Percentiles rank a stretch among this genome's conserved stretches.
Conservation (phyloP, 2,797 vertebrate species). For the Anabacerthia variegaticeps region DNA sequence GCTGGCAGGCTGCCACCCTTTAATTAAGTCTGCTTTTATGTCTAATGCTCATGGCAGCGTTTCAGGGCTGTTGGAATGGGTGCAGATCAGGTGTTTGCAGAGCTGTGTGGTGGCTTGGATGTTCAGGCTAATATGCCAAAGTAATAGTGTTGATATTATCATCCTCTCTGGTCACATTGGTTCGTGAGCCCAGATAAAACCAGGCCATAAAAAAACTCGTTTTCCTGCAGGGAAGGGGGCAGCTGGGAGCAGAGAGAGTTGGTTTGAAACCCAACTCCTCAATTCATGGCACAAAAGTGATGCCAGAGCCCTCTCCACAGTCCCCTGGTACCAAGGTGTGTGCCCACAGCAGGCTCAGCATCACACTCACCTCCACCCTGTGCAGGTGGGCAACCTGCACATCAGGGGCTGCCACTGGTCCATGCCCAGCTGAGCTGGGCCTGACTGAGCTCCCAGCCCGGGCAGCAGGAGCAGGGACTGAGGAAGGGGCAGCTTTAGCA, state of each 20-base stretch:
- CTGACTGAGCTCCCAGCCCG: not conserved
- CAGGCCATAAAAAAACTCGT: not conserved
- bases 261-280: not conserved
- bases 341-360: not conserved
- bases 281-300: rapidly evolving
- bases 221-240: not conserved
- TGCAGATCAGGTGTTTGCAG: not conserved
- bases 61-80: slow-evolving; percentile 8
- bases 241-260: rapidly evolving
- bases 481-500: not conserved
- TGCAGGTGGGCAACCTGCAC: rapidly evolving
- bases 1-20: slow-evolving; percentile 23
- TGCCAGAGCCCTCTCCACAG: not conserved
- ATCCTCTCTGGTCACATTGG: not conserved
- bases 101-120: not conserved
- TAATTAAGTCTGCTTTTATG: slow-evolving; percentile 21
- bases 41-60: not conserved
- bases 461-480: not conserved
- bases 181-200: not conserved
- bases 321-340: not conserved
- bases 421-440: rapidly evolving
- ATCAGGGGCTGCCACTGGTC: not conserved
- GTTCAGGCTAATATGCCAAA: not conserved
- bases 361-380: rapidly evolving
- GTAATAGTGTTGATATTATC: not conserved